Conservation (phyloP, 30 jellyfish, hydroid and myxozoan genomes). For the Hydractinia echinata region DNA sequence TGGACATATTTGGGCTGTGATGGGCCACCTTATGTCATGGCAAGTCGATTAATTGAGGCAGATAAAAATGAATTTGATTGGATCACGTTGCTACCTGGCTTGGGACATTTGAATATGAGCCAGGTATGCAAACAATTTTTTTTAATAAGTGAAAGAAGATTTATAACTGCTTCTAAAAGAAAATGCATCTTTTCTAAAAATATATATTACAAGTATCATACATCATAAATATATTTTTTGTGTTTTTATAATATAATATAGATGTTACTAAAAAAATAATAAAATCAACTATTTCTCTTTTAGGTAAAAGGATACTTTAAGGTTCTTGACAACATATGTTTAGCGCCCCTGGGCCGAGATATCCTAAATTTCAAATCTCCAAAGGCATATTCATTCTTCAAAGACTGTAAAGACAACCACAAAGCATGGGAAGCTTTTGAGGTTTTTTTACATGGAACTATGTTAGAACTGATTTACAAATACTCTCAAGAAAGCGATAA, state of each 20-base stretch:
- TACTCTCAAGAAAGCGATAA: background rate
- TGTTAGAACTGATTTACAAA: background rate
- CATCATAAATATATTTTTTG: too few relatives aligned
- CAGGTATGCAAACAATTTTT: too few relatives aligned
- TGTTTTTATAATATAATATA: background rate
- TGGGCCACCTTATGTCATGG: background rate
- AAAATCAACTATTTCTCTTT: background rate
- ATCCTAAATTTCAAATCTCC: background rate
- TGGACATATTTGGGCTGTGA: constrained; percentile 16
- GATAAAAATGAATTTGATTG: background rate
- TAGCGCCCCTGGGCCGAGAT: constrained; percentile 15
- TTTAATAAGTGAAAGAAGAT: too few relatives aligned
- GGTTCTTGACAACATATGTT: background rate
- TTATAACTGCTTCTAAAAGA: too few relatives aligned
- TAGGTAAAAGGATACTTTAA: background rate
- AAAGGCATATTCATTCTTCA: constrained; percentile 1
- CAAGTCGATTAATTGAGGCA: background rate
- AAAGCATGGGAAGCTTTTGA: constrained; percentile 19
- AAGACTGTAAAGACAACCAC: background rate
- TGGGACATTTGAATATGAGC: background rate
- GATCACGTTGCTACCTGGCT: background rate
- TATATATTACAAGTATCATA: too few relatives aligned
- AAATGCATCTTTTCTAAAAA: too few relatives aligned
- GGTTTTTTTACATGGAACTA: constrained; percentile 1
- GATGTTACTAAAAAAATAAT: background rate